A percentile compares a stretch with the other conserved stretches of the same genome.
Evolutionary conservation across 2,888 invertebrate species (phyloP).

Genomic region (Eulithis testata): DNA sequence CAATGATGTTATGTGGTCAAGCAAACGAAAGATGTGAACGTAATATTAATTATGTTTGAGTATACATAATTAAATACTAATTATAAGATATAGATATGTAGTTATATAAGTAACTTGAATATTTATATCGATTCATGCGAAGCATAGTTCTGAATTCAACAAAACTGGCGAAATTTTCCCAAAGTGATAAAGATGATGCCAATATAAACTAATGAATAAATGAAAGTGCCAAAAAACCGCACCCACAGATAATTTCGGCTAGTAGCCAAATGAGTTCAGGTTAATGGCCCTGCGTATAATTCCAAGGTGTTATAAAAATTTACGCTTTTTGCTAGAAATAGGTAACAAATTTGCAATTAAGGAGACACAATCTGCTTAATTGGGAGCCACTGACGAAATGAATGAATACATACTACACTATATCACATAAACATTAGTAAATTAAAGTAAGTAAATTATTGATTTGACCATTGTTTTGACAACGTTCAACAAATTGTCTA

Average conservation of each 20-base stretch:
- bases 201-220: slow-evolving; percentile 1
- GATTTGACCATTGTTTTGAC: not conserved
- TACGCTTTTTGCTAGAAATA: not conserved
- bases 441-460: not conserved
- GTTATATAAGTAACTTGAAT: too few species aligned
- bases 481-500: too few species aligned
- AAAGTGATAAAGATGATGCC: not conserved
- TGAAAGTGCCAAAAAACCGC: slow-evolving; percentile 17
- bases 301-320: slow-evolving; percentile 16
- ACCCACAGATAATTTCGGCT: slow-evolving; percentile 14
- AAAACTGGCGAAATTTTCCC: too few species aligned
- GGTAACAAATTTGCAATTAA: slow-evolving; percentile 1
- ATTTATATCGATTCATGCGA: too few species aligned
- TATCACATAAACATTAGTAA: not conserved
- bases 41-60: not conserved
- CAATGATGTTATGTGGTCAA: slow-evolving; percentile 52
- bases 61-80: not conserved
- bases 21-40: slow-evolving; percentile 21
- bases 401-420: too few species aligned
- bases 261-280: slow-evolving; percentile 27
- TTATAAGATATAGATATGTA: too few species aligned
- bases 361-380: slow-evolving; percentile 3
- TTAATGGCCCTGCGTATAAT: slow-evolving; percentile 18
- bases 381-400: not conserved
- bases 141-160: too few species aligned